Conservation (phyloP, 2,113 vertebrate species). For the Corythaixoides concolor region DNA sequence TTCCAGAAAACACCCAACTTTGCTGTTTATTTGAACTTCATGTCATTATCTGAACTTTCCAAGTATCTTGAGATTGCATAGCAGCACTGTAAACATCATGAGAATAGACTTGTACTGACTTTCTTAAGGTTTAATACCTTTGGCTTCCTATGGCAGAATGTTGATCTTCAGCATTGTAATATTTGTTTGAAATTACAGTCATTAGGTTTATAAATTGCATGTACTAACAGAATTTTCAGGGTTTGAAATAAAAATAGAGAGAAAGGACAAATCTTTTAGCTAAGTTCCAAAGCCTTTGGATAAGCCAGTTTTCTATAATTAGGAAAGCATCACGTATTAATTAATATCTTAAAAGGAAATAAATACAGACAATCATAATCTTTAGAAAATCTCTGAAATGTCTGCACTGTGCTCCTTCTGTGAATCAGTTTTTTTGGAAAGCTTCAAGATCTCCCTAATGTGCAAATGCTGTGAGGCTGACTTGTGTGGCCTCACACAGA, state of each 20-base stretch:
- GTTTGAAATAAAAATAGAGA: background rate
- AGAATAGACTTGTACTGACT: background rate
- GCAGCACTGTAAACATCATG: background rate
- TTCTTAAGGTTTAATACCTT: background rate
- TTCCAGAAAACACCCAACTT: background rate
- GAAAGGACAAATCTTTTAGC: background rate
- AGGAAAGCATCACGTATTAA: background rate
- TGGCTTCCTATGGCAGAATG: accelerated
- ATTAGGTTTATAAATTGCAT: background rate
- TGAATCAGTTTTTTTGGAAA: background rate
- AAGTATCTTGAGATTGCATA: background rate
- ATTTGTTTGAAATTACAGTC: background rate
- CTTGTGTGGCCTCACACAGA: background rate
- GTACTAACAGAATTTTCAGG: background rate
- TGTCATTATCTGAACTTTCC: background rate
- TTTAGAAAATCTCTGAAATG: background rate
- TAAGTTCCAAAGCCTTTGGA: background rate
- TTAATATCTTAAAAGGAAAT: background rate
- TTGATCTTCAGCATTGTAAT: background rate
- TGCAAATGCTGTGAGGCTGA: accelerated
- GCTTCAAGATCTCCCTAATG: accelerated
- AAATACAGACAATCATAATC: background rate
- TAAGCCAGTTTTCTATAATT: background rate
- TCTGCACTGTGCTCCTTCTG: background rate
- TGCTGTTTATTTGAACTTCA: background rate